Conservation (phyloP, 2,113 vertebrate genomes). For the Piliocolobus tephrosceles region DNA sequence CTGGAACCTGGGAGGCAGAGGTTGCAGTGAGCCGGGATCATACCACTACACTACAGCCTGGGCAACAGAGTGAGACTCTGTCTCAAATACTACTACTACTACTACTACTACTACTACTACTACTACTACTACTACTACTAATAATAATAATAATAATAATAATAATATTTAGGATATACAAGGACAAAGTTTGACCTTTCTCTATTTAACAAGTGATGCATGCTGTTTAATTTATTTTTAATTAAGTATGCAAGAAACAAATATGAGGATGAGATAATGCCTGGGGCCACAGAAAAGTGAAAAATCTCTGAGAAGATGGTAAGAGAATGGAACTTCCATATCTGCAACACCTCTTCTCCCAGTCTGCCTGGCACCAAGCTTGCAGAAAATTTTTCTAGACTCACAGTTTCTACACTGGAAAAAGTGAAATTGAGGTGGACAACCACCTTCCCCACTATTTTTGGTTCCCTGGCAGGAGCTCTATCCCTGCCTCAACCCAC, state of each 20-base stretch:
- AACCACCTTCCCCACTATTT: not conserved
- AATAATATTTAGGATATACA: conserved; percentile 60
- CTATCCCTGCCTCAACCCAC: not conserved
- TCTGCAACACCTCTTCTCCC: not conserved
- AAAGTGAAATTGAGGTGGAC: not conserved
- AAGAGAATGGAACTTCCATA: not conserved
- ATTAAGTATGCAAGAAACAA: conserved; percentile 62
- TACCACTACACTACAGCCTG: too few species aligned
- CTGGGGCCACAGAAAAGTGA: not conserved
- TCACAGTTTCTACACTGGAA: not conserved
- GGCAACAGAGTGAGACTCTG: too few species aligned
- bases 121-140: too few species aligned
- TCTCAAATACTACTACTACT: too few species aligned
- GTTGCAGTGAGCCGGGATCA: too few species aligned
- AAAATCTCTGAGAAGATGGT: not conserved
- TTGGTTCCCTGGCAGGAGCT: not conserved
- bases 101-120: too few species aligned
- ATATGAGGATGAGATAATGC: not conserved
- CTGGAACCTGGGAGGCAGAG: too few species aligned
- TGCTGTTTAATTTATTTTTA: conserved; percentile 69
- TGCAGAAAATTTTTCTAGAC: not conserved
- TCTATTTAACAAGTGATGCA: conserved; percentile 64
- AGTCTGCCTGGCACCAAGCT: not conserved
- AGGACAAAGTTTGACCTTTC: conserved; percentile 57
- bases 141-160: not conserved